Evolutionary conservation across 2,113 vertebrate genomes (phyloP).

Genomic region (Microtus pennsylvanicus): DNA sequence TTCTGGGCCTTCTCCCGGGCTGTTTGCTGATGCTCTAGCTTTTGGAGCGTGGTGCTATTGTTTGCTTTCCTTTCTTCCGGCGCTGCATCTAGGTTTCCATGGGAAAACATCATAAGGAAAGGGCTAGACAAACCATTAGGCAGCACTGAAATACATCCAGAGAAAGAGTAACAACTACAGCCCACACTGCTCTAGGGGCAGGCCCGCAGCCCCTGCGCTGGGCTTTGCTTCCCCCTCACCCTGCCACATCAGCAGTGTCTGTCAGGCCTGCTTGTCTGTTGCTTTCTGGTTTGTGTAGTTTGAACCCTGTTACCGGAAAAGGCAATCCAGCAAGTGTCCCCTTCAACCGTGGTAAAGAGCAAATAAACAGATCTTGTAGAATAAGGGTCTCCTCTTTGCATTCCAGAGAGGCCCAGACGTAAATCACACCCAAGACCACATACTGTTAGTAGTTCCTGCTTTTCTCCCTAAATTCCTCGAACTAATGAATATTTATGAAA

Average conservation of each 20-base stretch:
- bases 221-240: background rate
- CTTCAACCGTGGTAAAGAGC: background rate
- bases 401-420: constrained; percentile 18
- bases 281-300: background rate
- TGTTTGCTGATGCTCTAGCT: background rate
- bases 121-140: background rate
- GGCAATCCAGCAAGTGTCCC: background rate
- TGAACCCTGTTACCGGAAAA: constrained; percentile 37
- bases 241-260: background rate
- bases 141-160: background rate
- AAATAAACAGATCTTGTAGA: background rate
- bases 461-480: constrained; percentile 45
- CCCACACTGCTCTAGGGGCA: too few relatives aligned
- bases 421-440: constrained; percentile 34
- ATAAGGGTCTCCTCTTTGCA: constrained; percentile 39
- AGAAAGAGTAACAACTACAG: background rate
- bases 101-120: background rate
- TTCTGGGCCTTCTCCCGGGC: constrained; percentile 38
- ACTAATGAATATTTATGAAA: constrained; percentile 70
- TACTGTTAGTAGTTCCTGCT: constrained; percentile 14
- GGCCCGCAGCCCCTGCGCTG: background rate
- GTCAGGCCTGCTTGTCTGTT: background rate
- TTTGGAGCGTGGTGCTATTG: background rate
- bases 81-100: background rate
- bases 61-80: background rate